Conservation (phyloP, 2,113 vertebrate genomes). For the Microcebus jonahi region DNA sequence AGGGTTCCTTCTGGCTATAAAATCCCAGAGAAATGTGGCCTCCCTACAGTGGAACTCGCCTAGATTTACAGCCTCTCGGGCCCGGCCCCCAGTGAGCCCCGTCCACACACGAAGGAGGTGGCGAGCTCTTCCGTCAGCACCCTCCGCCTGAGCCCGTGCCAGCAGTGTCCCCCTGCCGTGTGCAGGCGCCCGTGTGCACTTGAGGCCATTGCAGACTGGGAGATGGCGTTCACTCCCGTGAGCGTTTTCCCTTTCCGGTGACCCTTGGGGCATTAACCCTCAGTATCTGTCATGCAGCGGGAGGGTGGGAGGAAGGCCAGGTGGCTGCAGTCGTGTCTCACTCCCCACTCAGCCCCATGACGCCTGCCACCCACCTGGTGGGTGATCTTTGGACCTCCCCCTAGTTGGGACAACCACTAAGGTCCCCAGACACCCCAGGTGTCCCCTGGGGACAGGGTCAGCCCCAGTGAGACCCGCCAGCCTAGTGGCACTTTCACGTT, state of each 20-base stretch:
- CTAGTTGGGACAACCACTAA: not conserved
- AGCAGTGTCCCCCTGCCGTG: not conserved
- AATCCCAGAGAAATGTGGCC: not conserved
- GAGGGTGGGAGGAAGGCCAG: not conserved
- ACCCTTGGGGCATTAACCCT: not conserved
- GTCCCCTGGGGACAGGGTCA: not conserved
- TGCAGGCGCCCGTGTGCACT: not conserved
- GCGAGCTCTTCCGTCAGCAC: fast-evolving
- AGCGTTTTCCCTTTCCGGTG: not conserved
- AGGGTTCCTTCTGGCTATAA: not conserved
- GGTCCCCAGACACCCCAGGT: not conserved
- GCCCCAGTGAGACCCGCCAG: not conserved
- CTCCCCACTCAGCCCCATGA: not conserved
- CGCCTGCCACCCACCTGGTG: not conserved
- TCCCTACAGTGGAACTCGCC: not conserved
- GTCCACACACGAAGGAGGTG: not conserved
- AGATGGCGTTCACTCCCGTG: not conserved
- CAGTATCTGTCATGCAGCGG: fast-evolving
- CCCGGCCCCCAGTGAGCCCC: not conserved
- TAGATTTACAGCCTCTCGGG: not conserved
- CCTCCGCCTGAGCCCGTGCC: not conserved
- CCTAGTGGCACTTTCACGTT: no score
- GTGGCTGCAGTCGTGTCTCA: not conserved
- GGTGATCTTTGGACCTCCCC: not conserved
- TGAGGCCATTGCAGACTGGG: not conserved